Conservation (phyloP, 2,888 invertebrate species). For the Boloria selene region DNA sequence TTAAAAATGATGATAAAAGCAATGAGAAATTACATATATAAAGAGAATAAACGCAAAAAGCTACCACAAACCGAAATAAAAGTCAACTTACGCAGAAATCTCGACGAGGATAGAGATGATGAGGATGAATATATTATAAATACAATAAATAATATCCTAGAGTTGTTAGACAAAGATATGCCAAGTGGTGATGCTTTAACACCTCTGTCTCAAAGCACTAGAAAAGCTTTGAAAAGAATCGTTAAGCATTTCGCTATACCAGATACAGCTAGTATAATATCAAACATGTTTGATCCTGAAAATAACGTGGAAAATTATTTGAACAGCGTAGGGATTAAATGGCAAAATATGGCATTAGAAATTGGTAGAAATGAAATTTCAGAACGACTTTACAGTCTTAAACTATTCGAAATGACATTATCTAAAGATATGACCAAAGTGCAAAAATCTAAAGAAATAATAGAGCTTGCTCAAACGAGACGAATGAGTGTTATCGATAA, state of each 20-base stretch:
- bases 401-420: conserved; percentile 56
- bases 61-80: conserved; percentile 21
- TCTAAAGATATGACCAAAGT: conserved; percentile 56
- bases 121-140: conserved; percentile 33
- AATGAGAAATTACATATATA: conserved; percentile 56
- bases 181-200: conserved; percentile 47
- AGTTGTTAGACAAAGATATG: conserved; percentile 50
- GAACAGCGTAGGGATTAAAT: conserved; percentile 50
- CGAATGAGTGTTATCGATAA: conserved; percentile 50
- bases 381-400: conserved; percentile 53
- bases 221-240: conserved; percentile 54
- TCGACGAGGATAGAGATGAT: conserved; percentile 11
- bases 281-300: conserved; percentile 45
- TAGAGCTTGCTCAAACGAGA: conserved; percentile 53
- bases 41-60: conserved; percentile 41
- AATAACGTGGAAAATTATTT: conserved; percentile 52
- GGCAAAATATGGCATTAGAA: conserved; percentile 49
- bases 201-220: conserved; percentile 47
- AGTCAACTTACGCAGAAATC: conserved; percentile 25
- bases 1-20: conserved; percentile 52
- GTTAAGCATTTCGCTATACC: conserved; percentile 49
- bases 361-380: conserved; percentile 45
- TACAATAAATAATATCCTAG: conserved; percentile 51
- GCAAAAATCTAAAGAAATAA: conserved; percentile 49
- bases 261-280: conserved; percentile 43